Evolutionary conservation across 37 sponge, comb jelly and placozoan species (phyloP), one percentile per base, ranked within the genome.

Genomic region (Eunapius fragilis): DNA sequence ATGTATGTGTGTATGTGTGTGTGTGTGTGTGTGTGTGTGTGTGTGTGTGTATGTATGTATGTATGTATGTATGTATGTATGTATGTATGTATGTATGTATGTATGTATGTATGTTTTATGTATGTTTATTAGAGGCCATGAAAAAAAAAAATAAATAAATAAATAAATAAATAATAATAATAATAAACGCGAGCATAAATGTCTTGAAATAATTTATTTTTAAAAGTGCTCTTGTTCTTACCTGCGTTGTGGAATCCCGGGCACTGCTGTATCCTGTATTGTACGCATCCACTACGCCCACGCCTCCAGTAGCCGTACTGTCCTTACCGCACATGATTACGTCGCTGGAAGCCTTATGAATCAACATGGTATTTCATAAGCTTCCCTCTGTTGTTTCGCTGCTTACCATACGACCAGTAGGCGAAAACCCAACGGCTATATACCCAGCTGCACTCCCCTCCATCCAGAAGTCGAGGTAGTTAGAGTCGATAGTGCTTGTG

Each of bases 61-160:
- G n/a, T n/a, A n/a, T n/a, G n/a, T n/a, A n/a, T n/a, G n/a, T n/a
- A n/a, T n/a, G n/a, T n/a, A n/a, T n/a, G n/a, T n/a, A n/a, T n/a
- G n/a, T n/a, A n/a, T n/a, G n/a, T n/a, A 5, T 2, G 28, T 28
- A 7, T 70, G 41, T 3, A 9, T 6, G 41, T 6, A 3, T 81
- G 79, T 38, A 87, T 81, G 58, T 23, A 81, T 33, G 67, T 75
- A 19, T 27, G 49, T 27, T 81, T 81, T 68, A 87, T 68, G 28
- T 80, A n/a, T 23, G 26, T 22, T 23, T 81, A 80, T 32, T 87
- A 81, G 27, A 87, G 12, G 33, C 37, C 17, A 31, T 80, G 72
- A 67, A 87, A 87, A 25, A n/a, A n/a, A n/a, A n/a, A n/a, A n/a
- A n/a, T n/a, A n/a, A n/a, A n/a, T n/a, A n/a, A n/a, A n/a, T n/a